Evolutionary conservation across 2,113 vertebrate genomes (phyloP).

Genomic region (Stercorarius parasiticus): DNA sequence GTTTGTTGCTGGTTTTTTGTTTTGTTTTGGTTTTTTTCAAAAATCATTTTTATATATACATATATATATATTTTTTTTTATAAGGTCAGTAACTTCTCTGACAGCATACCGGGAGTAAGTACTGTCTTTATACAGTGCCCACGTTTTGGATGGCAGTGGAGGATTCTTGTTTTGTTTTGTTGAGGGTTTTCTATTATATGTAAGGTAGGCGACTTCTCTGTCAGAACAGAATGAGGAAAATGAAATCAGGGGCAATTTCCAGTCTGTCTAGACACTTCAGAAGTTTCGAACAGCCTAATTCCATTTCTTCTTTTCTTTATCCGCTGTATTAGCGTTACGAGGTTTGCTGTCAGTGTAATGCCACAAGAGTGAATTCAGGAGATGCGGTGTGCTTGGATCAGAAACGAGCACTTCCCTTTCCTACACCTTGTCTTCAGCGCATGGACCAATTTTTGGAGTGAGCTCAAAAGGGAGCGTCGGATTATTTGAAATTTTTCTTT

Average conservation of each 20-base stretch:
- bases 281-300: slow-evolving; percentile 7
- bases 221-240: not conserved
- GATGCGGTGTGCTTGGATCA: not conserved
- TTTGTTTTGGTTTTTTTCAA: not conserved
- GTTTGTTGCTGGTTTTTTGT: too few species aligned
- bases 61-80: not conserved
- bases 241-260: not conserved
- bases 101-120: not conserved
- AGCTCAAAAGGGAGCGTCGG: not conserved
- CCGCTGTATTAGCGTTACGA: not conserved
- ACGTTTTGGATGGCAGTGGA: not conserved
- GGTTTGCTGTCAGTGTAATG: not conserved
- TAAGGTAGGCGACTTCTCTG: not conserved
- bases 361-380: not conserved
- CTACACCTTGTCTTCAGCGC: fast-evolving
- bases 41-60: not conserved
- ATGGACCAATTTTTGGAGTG: not conserved
- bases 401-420: not conserved
- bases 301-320: not conserved
- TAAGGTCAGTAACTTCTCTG: not conserved
- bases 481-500: not conserved
- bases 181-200: not conserved
- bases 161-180: not conserved
- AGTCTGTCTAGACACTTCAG: not conserved
- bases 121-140: not conserved